These are phyloP conservation scores for Myzus persicae DNA, from an alignment of 1,140 invertebrate species.

Conservation along the genomic window DNA sequence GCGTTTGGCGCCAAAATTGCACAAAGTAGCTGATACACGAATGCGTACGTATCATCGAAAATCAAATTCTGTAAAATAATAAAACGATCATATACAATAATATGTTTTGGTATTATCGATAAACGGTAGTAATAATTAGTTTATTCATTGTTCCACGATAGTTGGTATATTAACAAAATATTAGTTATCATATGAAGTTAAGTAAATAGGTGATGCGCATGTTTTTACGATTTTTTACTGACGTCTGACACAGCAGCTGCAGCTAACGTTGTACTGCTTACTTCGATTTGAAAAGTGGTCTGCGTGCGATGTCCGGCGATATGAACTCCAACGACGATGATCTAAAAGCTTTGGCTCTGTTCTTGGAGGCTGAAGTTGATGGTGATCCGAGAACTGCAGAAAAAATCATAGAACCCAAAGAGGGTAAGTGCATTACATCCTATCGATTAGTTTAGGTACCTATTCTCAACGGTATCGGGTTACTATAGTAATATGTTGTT, in stretches of 20 bases:
- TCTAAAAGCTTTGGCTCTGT: conserved; percentile 31
- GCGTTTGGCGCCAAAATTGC: conserved; percentile 40
- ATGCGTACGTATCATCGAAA: neutral
- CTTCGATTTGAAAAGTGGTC: neutral
- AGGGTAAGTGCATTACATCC: neutral
- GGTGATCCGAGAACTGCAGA: neutral
- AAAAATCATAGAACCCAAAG: neutral
- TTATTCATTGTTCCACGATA: too few species aligned
- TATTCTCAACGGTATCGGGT: neutral
- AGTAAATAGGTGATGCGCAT: neutral
- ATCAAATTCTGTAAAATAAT: neutral
- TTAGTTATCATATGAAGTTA: too few species aligned
- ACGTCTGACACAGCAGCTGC: neutral
- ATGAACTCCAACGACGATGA: conserved; percentile 38
- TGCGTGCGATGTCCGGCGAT: neutral
- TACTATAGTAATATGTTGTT: neutral
- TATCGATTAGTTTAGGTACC: neutral
- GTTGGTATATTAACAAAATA: neutral
- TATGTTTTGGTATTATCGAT: neutral
- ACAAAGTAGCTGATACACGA: neutral
- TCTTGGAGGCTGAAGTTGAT: neutral
- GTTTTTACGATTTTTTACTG: neutral
- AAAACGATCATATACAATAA: too few species aligned
- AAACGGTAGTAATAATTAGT: neutral
- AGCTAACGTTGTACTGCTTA: neutral